Percentiles rank a stretch among this genome's conserved stretches.
Conservation (phyloP, 2,888 invertebrate genomes). For the Phortica magna region DNA sequence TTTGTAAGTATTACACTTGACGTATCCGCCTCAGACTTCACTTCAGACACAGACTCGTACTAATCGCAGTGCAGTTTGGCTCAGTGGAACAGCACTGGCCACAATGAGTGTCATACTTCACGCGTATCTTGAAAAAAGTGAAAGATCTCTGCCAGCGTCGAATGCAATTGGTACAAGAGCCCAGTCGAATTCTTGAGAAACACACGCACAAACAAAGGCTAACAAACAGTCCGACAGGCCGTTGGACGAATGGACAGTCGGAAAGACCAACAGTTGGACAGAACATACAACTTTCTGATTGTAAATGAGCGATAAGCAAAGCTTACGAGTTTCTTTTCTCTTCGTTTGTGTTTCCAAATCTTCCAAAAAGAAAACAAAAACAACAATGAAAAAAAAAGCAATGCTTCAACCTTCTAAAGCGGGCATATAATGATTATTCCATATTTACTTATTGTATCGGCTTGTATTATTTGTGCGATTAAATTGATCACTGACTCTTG, state of each 20-base stretch:
- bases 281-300: slow-evolving; percentile 62
- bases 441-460: slow-evolving; percentile 75
- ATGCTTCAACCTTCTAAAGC: background rate
- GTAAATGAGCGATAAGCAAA: slow-evolving; percentile 54
- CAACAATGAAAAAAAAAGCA: background rate
- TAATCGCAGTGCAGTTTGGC: slow-evolving; percentile 39
- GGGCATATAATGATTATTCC: slow-evolving; percentile 68
- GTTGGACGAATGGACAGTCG: slow-evolving; percentile 25
- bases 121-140: slow-evolving; percentile 53
- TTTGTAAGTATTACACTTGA: slow-evolving; percentile 38
- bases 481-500: slow-evolving; percentile 70
- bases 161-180: slow-evolving; percentile 49
- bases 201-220: slow-evolving; percentile 62
- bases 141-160: slow-evolving; percentile 49
- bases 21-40: slow-evolving; percentile 40
- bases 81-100: background rate
- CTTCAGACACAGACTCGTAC: background rate
- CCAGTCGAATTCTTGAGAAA: slow-evolving; percentile 67
- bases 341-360: slow-evolving; percentile 16
- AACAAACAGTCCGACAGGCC: slow-evolving; percentile 56
- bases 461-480: slow-evolving; percentile 76
- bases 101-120: slow-evolving; percentile 32
- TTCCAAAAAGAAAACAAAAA: background rate
- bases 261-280: slow-evolving; percentile 52
- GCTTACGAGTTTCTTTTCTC: slow-evolving; percentile 25